Evolutionary conservation across 2,888 invertebrate genomes (phyloP).

Genomic region (Diarsia rubi): DNA sequence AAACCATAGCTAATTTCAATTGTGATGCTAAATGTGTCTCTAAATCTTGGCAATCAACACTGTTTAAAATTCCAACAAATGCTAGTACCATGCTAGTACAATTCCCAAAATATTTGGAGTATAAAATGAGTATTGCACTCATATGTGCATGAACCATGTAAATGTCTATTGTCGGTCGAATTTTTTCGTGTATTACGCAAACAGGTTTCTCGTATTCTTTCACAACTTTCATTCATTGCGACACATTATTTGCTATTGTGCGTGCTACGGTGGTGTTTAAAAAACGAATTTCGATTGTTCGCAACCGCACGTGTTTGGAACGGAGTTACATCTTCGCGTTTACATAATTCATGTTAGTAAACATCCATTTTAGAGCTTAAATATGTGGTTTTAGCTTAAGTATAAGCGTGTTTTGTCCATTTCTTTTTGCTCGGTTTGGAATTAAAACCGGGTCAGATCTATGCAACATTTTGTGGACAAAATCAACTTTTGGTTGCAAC

Average conservation of each 20-base stretch:
- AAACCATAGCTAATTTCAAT: conserved; percentile 52
- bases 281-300: conserved; percentile 67
- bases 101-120: conserved; percentile 53
- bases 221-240: conserved; percentile 80
- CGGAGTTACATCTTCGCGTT: conserved; percentile 54
- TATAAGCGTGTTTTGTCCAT: neutral
- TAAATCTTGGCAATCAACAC: conserved; percentile 58
- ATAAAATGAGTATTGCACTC: conserved; percentile 65
- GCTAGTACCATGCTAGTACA: conserved; percentile 23
- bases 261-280: conserved; percentile 65
- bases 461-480: neutral
- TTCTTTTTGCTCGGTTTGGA: neutral
- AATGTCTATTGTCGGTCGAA: conserved; percentile 66
- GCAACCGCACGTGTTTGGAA: conserved; percentile 53
- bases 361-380: conserved; percentile 9
- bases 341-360: conserved; percentile 36
- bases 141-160: conserved; percentile 70
- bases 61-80: conserved; percentile 45
- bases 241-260: conserved; percentile 72
- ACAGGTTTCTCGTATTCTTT: conserved; percentile 74
- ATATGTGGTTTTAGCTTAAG: neutral
- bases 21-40: conserved; percentile 46
- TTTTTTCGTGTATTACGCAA: conserved; percentile 73
- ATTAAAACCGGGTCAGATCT: neutral
- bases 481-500: neutral